Evolutionary conservation across 1,140 invertebrate species (phyloP).

Genomic region (Ostrea edulis): DNA sequence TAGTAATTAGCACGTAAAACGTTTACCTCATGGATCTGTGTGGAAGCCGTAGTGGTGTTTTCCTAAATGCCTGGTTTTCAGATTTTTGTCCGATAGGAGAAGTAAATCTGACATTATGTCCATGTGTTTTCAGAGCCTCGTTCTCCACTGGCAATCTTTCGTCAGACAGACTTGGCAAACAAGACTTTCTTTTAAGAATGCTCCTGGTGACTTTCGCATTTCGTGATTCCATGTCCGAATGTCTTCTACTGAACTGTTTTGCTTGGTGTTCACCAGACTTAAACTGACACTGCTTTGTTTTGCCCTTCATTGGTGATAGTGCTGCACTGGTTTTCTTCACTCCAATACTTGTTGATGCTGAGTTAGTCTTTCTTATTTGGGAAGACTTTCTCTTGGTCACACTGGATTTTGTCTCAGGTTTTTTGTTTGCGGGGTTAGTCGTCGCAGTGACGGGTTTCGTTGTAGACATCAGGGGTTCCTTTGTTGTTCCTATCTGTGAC

Average conservation of each 20-base stretch:
- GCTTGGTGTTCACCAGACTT: not conserved
- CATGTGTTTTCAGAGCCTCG: not conserved
- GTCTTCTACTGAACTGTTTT: not conserved
- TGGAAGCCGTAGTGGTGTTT: not conserved
- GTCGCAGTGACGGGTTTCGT: not conserved
- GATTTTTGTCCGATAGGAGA: not conserved
- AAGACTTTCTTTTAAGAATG: constrained; percentile 35
- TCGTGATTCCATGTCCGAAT: not conserved
- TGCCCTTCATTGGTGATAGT: not conserved
- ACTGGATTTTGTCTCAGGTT: not conserved
- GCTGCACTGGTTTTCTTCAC: not conserved
- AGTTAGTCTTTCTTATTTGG: not conserved
- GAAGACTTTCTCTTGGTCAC: not conserved
- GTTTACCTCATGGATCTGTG: constrained; percentile 24
- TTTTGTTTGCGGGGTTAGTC: not conserved
- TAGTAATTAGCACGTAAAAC: not conserved
- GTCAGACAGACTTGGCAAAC: constrained; percentile 28
- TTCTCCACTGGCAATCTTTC: not conserved
- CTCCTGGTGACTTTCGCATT: constrained; percentile 5
- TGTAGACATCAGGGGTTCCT: not conserved
- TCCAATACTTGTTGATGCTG: not conserved
- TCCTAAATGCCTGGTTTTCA: not conserved
- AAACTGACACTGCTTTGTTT: not conserved
- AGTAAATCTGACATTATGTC: constrained; percentile 24
- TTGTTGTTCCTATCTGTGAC: not conserved